Base-by-base conservation (phyloP, 1,140 invertebrate genomes). In the Halictus rubicundus region DNA sequence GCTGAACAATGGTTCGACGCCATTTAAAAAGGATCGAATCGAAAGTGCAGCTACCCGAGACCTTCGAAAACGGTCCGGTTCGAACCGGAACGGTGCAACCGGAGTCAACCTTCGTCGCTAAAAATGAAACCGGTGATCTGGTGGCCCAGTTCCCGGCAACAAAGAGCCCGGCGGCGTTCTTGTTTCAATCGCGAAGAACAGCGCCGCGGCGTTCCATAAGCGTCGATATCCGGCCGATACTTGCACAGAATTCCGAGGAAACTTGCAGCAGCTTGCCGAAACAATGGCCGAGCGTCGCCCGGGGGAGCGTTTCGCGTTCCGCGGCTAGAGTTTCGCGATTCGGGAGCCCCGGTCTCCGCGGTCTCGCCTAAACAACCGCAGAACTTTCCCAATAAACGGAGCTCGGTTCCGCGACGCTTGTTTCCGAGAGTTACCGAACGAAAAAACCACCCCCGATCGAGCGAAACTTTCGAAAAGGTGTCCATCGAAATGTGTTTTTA, bases 341-440 rank as follows among this genome's bases (percentile, higher is more conserved):
- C 32, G 1, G 32, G 59, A 14, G 8, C 5, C 21, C 21, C 21
- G 37, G 37, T 37, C 37, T 10, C 32, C 61, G 10, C 42, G 19
- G 61, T 37, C 21, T 23, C 63, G 63, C 19, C 63, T 64, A 64
- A 64, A 64, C 63, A 39, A 14, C 23, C 39, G n/a, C 12, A 14
- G 5, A 73, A 73, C 46, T 64, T 64, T 64, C 14, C 42, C 60
- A 64, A 73, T 73, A 73, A 73, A 61, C 21, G 21, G 9, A 63
- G 60, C 39, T 39, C n/a, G 9, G 37, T 8, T 46, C 16, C 64
- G 39, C 64, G n/a, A 9, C 42, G 42, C 42, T 12, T 10, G 10
- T 46, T 12, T 0, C 10, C 10, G 10, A 12, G 42, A 14, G 42
- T 14, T 12, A 2, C 42, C 10, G 14, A 46, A 3, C 42, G 14